Base-by-base conservation (phyloP, 2,888 invertebrate genomes). In the Acrocera orbiculus region DNA sequence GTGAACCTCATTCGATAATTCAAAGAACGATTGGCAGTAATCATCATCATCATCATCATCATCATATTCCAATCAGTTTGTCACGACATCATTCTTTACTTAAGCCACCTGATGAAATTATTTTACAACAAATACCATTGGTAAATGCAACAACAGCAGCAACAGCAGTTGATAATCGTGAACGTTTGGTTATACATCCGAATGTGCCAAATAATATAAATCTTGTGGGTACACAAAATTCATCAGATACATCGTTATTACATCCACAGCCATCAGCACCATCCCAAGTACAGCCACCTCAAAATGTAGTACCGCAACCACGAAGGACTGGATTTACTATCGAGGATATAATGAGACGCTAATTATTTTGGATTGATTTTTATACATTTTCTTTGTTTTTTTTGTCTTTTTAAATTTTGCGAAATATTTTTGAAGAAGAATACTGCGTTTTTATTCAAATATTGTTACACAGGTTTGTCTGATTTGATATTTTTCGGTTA, bases 301-400 rank as follows among this genome's bases (percentile, higher is more conserved):
- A 31, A 15, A 40, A 36, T 9, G 36, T 29, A 10, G 27, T 7
- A 4, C 69, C 69, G 38, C 68, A 68, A 27, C 71, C 73, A 8
- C 69, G 78, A 44, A 77, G 79, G 49, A 81, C 82, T 51, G 86
- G 86, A 13, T 86, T 86, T 57, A 85, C 83, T 53, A 86, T 86
- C 64, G 86, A 83, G 51, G 86, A 86, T 47, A 85, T 86, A 45
- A 85, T 86, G 86, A 70, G 85, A 50, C 79, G 83, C 59, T 82
- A 67, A 68, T 25, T 9, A n/a, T n/a, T n/a, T n/a, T n/a, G n/a
- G n/a, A n/a, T n/a, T n/a, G n/a, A n/a, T n/a, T n/a, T n/a, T n/a
- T n/a, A n/a, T n/a, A n/a, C n/a, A n/a, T n/a, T n/a, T n/a, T n/a
- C n/a, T n/a, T n/a, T n/a, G n/a, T n/a, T n/a, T n/a, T n/a, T n/a